Percentiles rank a stretch among this genome's conserved stretches.
Conservation (phyloP, 2,888 invertebrate species). For the Orthosia cruda region DNA sequence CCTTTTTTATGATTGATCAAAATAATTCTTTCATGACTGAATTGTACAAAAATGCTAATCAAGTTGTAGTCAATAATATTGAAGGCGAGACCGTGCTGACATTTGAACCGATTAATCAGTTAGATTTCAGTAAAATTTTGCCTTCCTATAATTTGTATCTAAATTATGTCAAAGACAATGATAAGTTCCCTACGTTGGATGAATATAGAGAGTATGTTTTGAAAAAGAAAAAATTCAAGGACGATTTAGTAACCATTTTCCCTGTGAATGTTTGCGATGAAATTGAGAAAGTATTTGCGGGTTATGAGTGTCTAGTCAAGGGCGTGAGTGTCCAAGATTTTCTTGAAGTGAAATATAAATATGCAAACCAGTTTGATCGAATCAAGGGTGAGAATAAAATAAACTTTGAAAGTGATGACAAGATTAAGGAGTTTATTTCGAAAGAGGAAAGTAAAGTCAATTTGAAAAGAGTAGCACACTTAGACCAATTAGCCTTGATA, state of each 20-base stretch:
- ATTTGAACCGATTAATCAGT: constrained; percentile 20
- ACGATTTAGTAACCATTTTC: constrained; percentile 33
- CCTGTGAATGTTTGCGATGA: not conserved
- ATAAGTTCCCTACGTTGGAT: constrained; percentile 20
- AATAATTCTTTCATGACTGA: constrained; percentile 17
- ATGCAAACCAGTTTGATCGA: not conserved
- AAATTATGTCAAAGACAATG: constrained; percentile 19
- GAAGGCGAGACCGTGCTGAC: constrained; percentile 13
- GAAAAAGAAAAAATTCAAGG: constrained; percentile 29
- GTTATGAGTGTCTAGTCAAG: constrained; percentile 11
- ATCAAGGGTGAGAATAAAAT: constrained; percentile 24
- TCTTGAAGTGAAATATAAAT: constrained; percentile 1
- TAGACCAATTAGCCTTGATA: no score
- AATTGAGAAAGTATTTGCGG: constrained; percentile 16
- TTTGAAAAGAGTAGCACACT: constrained; percentile 17
- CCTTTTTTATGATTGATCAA: constrained; percentile 37
- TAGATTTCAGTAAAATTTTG: constrained; percentile 35
- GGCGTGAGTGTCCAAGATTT: constrained; percentile 15
- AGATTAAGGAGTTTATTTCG: not conserved
- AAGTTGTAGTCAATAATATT: constrained; percentile 18
- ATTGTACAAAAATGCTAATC: not conserved
- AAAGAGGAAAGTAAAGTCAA: constrained; percentile 38
- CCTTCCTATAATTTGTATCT: constrained; percentile 30
- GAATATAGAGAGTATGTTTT: constrained; percentile 30
- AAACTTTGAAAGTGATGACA: constrained; percentile 18